A percentile compares a stretch with the other conserved stretches of the same genome.
Conservation (phyloP, 2,797 vertebrate genomes). For the Diplodus sargus region DNA sequence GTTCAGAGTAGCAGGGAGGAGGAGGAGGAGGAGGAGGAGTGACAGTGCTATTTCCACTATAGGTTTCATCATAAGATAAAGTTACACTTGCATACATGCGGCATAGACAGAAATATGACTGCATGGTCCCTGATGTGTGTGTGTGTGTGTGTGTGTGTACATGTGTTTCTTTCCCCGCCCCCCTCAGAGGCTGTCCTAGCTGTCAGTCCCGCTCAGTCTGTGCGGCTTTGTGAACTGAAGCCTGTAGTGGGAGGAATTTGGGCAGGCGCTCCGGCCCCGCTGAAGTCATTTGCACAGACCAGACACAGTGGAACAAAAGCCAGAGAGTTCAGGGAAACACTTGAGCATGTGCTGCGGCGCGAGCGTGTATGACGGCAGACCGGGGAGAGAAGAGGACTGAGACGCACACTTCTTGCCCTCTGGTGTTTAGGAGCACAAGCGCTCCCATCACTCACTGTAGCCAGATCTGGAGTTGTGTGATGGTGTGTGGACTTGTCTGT, state of each 20-base stretch:
- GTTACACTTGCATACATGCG: slow-evolving; percentile 56
- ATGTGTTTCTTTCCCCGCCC: slow-evolving; percentile 44
- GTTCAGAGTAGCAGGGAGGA: slow-evolving; percentile 47
- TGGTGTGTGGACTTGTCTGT: slow-evolving; percentile 61
- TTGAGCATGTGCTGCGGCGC: slow-evolving; percentile 72
- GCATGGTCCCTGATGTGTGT: slow-evolving; percentile 27
- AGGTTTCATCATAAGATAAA: slow-evolving; percentile 65
- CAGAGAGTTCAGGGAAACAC: slow-evolving; percentile 80
- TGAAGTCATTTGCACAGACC: slow-evolving; percentile 84
- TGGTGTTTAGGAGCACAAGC: slow-evolving; percentile 60
- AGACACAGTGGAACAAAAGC: slow-evolving; percentile 85
- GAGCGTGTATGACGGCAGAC: slow-evolving; percentile 65
- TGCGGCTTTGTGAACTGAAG: slow-evolving; percentile 76
- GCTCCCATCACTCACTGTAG: slow-evolving; percentile 48
- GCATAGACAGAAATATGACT: slow-evolving; percentile 54
- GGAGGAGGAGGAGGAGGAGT: slow-evolving; percentile 18
- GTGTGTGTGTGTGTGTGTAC: slow-evolving; percentile 45
- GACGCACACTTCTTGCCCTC: slow-evolving; percentile 44
- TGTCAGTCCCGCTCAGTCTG: slow-evolving; percentile 79
- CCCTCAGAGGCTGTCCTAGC: slow-evolving; percentile 74
- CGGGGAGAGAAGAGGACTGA: slow-evolving; percentile 26
- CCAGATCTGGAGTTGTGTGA: slow-evolving; percentile 41
- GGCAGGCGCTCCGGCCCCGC: slow-evolving; percentile 75
- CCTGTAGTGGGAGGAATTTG: slow-evolving; percentile 82
- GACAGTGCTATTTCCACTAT: slow-evolving; percentile 56